phyloP scores from a whole-genome alignment of 2,113 vertebrate genomes.

The Syngnathus floridae region DNA sequence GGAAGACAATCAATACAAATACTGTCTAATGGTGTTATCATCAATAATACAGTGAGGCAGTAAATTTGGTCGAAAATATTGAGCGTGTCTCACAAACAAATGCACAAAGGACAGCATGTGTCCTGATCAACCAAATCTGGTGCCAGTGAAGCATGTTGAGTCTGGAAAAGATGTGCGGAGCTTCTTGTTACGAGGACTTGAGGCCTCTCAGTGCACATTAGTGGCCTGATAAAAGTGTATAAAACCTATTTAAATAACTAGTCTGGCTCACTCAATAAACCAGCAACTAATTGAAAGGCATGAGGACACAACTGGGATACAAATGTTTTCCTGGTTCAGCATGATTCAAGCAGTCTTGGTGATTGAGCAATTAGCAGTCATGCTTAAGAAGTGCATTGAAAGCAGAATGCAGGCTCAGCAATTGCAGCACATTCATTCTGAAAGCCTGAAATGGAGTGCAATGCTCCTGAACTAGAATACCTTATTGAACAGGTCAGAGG shows the following conservation, averaged over 20 bases:
- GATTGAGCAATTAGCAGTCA: constrained; percentile 14
- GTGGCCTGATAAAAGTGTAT: not conserved
- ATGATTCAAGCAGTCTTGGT: constrained; percentile 6
- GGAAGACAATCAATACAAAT: constrained; percentile 47
- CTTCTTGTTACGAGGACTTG: not conserved
- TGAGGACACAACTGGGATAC: not conserved
- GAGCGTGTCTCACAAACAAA: not conserved
- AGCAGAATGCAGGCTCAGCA: constrained; percentile 30
- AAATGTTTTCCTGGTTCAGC: constrained; percentile 1
- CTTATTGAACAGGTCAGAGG: not conserved
- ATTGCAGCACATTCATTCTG: constrained; percentile 20
- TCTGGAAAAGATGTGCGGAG: not conserved
- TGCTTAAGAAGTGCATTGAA: constrained; percentile 19
- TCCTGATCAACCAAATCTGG: not conserved
- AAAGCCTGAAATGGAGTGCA: constrained; percentile 22
- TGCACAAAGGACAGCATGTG: not conserved
- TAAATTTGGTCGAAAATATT: constrained; percentile 13
- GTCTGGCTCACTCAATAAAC: not conserved
- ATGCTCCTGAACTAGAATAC: not conserved
- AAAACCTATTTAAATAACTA: not conserved
- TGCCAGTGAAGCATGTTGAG: not conserved
- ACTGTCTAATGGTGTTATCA: constrained; percentile 54
- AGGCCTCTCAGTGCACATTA: not conserved
- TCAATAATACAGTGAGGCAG: constrained; percentile 57
- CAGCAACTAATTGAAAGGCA: not conserved